phyloP scores from a whole-genome alignment of 2,888 invertebrate genomes.

The Leistus spinibarbis region DNA sequence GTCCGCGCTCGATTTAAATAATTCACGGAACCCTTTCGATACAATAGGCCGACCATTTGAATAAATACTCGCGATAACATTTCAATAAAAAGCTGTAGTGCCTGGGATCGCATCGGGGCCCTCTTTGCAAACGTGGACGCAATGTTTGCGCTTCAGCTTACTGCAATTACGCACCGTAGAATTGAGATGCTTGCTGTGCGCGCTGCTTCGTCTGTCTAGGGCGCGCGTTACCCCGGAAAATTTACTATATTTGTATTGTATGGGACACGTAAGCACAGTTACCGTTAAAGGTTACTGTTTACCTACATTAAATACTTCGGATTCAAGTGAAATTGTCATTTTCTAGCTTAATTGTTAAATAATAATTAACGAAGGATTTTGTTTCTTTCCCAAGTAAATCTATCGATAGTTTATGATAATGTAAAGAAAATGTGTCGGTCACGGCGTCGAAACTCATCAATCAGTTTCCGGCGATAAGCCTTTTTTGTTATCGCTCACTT shows the following conservation, averaged over 20 bases:
- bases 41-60: constrained; percentile 18
- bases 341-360: no score
- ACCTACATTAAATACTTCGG: neutral
- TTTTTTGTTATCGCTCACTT: constrained; percentile 33
- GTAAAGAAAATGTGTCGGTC: neutral
- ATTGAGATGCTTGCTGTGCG: constrained; percentile 3
- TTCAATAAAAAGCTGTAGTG: constrained; percentile 20
- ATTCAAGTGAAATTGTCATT: no score
- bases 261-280: neutral
- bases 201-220: neutral
- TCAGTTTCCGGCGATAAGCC: constrained; percentile 29
- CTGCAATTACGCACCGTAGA: constrained; percentile 17
- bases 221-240: constrained; percentile 13
- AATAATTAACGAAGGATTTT: no score
- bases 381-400: no score
- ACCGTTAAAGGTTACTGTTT: neutral
- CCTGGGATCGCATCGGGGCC: neutral
- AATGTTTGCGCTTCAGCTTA: constrained; percentile 29
- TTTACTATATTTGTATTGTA: constrained; percentile 11
- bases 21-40: constrained; percentile 14
- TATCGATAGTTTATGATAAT: neutral
- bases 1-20: constrained; percentile 28
- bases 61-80: constrained; percentile 37
- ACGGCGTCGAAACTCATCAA: constrained; percentile 20
- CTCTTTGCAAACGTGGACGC: constrained; percentile 9